Evolutionary conservation across 2,797 vertebrate species (phyloP).

Genomic region (Protosalanx chinensis): DNA sequence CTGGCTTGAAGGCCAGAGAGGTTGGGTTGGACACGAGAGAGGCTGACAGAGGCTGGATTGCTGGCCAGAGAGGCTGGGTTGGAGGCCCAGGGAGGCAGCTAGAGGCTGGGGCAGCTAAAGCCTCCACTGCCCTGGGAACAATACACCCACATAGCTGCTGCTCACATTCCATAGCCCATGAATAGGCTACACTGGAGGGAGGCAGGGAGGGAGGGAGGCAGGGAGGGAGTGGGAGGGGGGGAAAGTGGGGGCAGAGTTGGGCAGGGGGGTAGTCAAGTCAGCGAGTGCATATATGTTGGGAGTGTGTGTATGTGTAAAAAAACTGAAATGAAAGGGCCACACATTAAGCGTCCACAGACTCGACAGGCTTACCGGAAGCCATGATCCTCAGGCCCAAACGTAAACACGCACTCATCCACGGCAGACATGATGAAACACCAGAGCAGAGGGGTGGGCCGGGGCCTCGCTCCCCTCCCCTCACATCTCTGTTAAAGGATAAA

Average conservation of each 20-base stretch:
- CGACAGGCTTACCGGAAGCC: not conserved
- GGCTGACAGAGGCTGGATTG: not conserved
- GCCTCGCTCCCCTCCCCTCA: not conserved
- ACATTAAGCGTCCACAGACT: not conserved
- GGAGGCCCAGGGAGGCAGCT: not conserved
- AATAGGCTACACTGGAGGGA: constrained; percentile 38
- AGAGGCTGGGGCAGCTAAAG: constrained; percentile 25
- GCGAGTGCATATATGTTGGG: constrained; percentile 1
- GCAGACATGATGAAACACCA: too few species aligned
- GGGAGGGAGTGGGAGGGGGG: constrained; percentile 11
- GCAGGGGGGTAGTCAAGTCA: constrained; percentile 12
- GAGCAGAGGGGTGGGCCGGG: too few species aligned
- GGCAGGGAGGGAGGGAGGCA: not conserved
- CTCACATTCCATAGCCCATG: constrained; percentile 54
- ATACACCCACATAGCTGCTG: constrained; percentile 60
- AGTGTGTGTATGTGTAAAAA: not conserved
- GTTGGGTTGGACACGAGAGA: too few species aligned
- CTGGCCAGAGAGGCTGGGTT: not conserved
- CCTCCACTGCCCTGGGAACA: constrained; percentile 40
- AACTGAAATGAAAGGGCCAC: not conserved
- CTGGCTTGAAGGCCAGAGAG: not conserved
- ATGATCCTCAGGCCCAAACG: not conserved
- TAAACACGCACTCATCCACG: too few species aligned
- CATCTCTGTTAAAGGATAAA: not conserved
- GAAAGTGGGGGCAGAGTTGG: constrained; percentile 12